Conservation (phyloP, 2,888 invertebrate genomes). For the Apodemia duryi region DNA sequence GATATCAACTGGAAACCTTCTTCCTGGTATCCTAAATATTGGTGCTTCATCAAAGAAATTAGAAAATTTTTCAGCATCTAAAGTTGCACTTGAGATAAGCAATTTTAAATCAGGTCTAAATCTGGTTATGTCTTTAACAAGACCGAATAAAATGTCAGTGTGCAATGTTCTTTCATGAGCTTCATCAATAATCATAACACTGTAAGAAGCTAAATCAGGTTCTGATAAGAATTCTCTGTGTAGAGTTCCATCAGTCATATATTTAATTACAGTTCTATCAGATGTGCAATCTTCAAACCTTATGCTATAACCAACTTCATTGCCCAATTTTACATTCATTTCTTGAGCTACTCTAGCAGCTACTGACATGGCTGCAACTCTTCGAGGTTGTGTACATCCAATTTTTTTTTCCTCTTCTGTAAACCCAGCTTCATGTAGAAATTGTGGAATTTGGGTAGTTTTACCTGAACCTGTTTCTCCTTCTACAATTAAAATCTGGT, state of each 20-base stretch:
- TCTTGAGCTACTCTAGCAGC: slow-evolving; percentile 98
- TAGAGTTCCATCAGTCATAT: slow-evolving; percentile 99
- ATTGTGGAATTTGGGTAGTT: slow-evolving; percentile 99
- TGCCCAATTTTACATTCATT: slow-evolving; percentile 97
- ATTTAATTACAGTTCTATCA: slow-evolving; percentile 96
- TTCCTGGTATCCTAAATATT: slow-evolving; percentile 98
- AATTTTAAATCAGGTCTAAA: slow-evolving; percentile 96
- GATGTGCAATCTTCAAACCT: slow-evolving; percentile 99
- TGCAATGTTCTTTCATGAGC: slow-evolving; percentile 99
- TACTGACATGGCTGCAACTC: slow-evolving; percentile 99
- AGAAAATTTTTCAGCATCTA: slow-evolving; percentile 99
- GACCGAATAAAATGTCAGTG: slow-evolving; percentile 98
- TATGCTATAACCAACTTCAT: slow-evolving; percentile 94
- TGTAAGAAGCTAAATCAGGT: slow-evolving; percentile 96
- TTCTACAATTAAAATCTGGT: slow-evolving; percentile 96
- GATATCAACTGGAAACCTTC: slow-evolving; percentile 98
- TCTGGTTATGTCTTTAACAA: slow-evolving; percentile 96
- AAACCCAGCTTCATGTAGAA: slow-evolving; percentile 96
- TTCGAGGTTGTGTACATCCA: slow-evolving; percentile 97
- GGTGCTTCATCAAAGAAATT: slow-evolving; percentile 99
- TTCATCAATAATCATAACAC: slow-evolving; percentile 99
- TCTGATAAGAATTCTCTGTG: slow-evolving; percentile 98
- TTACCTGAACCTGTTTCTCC: slow-evolving; percentile 99
- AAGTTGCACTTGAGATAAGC: slow-evolving; percentile 97
- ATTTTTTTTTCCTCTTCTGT: slow-evolving; percentile 91